Conservation (phyloP, 2,888 invertebrate genomes). For the Sisyra nigra region DNA sequence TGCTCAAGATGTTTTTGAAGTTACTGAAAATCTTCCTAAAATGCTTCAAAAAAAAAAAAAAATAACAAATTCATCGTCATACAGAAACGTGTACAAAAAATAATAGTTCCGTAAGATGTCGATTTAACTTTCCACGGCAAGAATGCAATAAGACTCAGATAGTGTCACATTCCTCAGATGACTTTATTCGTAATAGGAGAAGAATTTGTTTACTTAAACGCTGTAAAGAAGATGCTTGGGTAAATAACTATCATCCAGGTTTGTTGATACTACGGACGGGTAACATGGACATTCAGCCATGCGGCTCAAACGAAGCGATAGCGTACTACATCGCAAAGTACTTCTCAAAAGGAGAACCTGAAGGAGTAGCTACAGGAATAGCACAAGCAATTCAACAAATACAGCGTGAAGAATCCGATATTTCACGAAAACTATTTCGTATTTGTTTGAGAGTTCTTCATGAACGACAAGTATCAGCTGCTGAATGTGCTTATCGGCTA, state of each 20-base stretch:
- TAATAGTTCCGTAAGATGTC: constrained; percentile 9
- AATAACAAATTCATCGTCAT: constrained; percentile 12
- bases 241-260: constrained; percentile 14
- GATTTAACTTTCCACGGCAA: constrained; percentile 12
- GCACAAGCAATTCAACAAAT: constrained; percentile 15
- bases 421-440: constrained; percentile 16
- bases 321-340: constrained; percentile 13
- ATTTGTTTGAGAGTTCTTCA: constrained; percentile 18
- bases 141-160: constrained; percentile 9
- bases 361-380: constrained; percentile 9
- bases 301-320: constrained; percentile 14
- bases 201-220: constrained; percentile 9
- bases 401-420: constrained; percentile 13
- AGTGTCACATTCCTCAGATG: constrained; percentile 9
- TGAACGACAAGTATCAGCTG: constrained; percentile 17
- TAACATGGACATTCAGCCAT: constrained; percentile 18
- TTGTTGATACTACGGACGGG: constrained; percentile 13
- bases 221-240: constrained; percentile 11
- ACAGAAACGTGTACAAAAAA: constrained; percentile 12
- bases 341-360: constrained; percentile 11
- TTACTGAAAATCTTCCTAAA: constrained; percentile 1
- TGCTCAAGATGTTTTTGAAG: constrained; percentile 11
- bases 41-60: constrained; percentile 8
- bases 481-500: constrained; percentile 17
- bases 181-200: constrained; percentile 9